phyloP scores from a whole-genome alignment of 1,140 invertebrate species.

The Drosophila punjabiensis region DNA sequence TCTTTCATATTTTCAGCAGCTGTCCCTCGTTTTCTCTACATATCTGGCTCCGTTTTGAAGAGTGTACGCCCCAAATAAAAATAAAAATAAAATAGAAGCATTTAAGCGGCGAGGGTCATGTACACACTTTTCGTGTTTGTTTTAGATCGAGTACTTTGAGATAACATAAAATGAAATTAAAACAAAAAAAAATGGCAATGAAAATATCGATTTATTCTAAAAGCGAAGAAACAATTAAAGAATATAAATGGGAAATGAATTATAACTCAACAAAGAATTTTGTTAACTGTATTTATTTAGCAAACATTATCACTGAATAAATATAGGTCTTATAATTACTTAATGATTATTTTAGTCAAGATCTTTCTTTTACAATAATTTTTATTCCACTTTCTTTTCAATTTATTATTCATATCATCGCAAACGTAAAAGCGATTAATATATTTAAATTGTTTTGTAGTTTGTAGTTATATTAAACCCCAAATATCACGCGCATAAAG shows the following conservation, averaged over 20 bases:
- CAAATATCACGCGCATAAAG: neutral
- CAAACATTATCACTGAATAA: too few species aligned
- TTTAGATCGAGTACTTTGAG: slow-evolving; percentile 56
- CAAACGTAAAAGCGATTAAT: neutral
- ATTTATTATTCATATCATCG: neutral
- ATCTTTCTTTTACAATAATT: neutral
- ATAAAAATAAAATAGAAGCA: slow-evolving; percentile 33
- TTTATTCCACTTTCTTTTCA: neutral
- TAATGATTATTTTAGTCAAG: neutral
- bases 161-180: slow-evolving; percentile 36
- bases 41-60: slow-evolving; percentile 12
- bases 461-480: too few species aligned
- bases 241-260: neutral
- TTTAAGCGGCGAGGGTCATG: slow-evolving; percentile 38
- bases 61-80: slow-evolving; percentile 59
- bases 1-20: slow-evolving; percentile 9
- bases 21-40: slow-evolving; percentile 17
- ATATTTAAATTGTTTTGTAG: neutral
- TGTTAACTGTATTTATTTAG: too few species aligned
- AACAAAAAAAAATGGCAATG: slow-evolving; percentile 13
- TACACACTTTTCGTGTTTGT: slow-evolving; percentile 49
- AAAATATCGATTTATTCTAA: neutral
- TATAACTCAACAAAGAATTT: neutral
- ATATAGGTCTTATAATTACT: neutral
- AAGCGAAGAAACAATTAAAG: neutral